These are phyloP conservation scores for Eulithis testata DNA, from an alignment of 2,888 invertebrate genomes.

Conservation along the genomic window DNA sequence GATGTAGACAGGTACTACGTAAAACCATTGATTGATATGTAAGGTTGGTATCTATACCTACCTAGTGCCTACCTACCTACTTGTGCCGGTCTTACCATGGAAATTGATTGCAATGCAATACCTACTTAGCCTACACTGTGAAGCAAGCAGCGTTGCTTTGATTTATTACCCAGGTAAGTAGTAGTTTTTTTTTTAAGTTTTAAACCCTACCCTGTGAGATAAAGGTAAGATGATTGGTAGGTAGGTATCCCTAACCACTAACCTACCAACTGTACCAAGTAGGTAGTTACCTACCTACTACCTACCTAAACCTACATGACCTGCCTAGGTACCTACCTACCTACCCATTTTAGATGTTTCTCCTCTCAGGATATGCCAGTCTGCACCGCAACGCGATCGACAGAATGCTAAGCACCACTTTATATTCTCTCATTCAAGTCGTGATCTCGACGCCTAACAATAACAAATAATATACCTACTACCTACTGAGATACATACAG, in stretches of 20 bases:
- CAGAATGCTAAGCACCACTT: conserved; percentile 29
- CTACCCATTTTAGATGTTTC: background rate
- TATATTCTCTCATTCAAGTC: conserved; percentile 36
- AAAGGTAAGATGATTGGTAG: too few relatives aligned
- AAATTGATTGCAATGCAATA: background rate
- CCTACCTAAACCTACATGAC: too few relatives aligned
- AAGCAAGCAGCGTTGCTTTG: too few relatives aligned
- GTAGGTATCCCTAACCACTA: too few relatives aligned
- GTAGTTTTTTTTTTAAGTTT: too few relatives aligned
- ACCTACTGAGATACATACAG: background rate
- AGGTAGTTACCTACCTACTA: too few relatives aligned
- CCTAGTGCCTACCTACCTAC: too few relatives aligned
- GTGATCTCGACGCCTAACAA: conserved; percentile 36
- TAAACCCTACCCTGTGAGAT: too few relatives aligned
- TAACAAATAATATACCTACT: background rate
- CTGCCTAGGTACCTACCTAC: background rate
- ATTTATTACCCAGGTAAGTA: too few relatives aligned
- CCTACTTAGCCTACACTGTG: conserved; percentile 1
- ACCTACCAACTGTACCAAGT: too few relatives aligned
- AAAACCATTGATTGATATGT: conserved; percentile 7
- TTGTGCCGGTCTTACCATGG: too few relatives aligned
- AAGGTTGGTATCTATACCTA: too few relatives aligned
- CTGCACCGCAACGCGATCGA: conserved; percentile 6
- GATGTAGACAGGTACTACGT: background rate
- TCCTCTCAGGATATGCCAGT: conserved; percentile 17